These are phyloP conservation scores for Epizoanthus illoricatus DNA, from an alignment of 92 coral and sea anemone species.

Conservation along the genomic window DNA sequence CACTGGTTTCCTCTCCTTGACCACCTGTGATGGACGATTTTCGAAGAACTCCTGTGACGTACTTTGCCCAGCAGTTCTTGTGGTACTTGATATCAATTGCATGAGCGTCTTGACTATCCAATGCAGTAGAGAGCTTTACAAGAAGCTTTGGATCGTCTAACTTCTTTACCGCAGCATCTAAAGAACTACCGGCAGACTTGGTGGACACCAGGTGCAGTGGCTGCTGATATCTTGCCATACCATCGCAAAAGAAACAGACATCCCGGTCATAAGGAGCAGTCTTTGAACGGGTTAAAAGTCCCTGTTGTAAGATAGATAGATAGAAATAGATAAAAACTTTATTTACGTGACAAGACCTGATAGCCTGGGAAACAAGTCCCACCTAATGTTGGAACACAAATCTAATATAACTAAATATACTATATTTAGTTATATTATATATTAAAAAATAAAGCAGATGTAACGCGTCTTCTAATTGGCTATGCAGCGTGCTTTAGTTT, in stretches of 20 bases:
- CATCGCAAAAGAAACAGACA: conserved; percentile 61
- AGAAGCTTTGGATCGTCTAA: conserved; percentile 36
- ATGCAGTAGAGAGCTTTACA: conserved; percentile 50
- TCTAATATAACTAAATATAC: too few relatives aligned
- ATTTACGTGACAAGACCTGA: too few relatives aligned
- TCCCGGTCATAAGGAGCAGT: conserved; percentile 57
- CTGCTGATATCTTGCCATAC: conserved; percentile 32
- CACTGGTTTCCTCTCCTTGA: conserved; percentile 3
- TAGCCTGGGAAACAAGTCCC: too few relatives aligned
- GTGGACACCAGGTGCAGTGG: conserved; percentile 44
- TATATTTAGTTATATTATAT: too few relatives aligned
- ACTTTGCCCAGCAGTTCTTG: conserved; percentile 45
- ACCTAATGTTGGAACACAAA: too few relatives aligned
- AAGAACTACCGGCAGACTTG: conserved; percentile 45
- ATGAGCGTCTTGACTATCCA: conserved; percentile 56
- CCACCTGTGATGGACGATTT: background rate
- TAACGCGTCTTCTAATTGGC: too few relatives aligned
- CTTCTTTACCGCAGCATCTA: conserved; percentile 28
- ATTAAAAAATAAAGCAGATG: too few relatives aligned
- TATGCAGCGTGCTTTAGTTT: too few relatives aligned
- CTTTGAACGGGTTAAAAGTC: conserved; percentile 45
- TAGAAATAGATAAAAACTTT: too few relatives aligned
- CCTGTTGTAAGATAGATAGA: background rate
- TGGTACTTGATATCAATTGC: conserved; percentile 67
- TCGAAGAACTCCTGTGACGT: conserved; percentile 35